These are phyloP conservation scores for Cancer borealis DNA, from an alignment of 2,888 invertebrate species.

Conservation along the genomic window DNA sequence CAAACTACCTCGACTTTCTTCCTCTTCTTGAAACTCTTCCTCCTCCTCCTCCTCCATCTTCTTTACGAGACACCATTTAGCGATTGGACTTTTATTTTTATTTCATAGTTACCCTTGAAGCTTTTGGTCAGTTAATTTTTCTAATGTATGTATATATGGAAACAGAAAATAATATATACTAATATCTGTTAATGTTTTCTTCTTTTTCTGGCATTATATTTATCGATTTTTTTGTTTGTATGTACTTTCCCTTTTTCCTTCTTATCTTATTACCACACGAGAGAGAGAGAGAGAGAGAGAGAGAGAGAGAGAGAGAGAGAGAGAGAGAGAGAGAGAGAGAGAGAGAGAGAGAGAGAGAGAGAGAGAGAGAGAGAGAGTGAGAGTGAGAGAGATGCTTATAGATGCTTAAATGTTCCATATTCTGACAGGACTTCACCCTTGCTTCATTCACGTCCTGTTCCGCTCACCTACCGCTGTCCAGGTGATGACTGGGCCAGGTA, in stretches of 20 bases:
- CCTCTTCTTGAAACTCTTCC: too few species aligned
- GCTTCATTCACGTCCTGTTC: background rate
- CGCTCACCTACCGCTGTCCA: background rate
- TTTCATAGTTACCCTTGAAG: too few species aligned
- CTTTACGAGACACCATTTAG: too few species aligned
- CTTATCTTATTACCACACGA: background rate
- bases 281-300: conserved; percentile 20
- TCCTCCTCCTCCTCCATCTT: too few species aligned
- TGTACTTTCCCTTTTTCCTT: background rate
- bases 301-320: background rate
- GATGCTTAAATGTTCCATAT: background rate
- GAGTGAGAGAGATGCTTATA: background rate
- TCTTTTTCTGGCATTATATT: too few species aligned
- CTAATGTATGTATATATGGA: too few species aligned
- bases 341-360: background rate
- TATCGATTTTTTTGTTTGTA: background rate
- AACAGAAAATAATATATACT: too few species aligned
- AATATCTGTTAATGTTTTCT: too few species aligned
- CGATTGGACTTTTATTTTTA: too few species aligned
- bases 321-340: background rate
- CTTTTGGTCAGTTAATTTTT: too few species aligned
- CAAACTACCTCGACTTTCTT: too few species aligned
- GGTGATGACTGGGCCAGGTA: background rate
- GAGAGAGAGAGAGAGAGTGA: background rate
- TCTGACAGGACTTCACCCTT: background rate